These are phyloP conservation scores for Poliocrania exsul DNA, from an alignment of 2,797 vertebrate species.

Conservation along the genomic window DNA sequence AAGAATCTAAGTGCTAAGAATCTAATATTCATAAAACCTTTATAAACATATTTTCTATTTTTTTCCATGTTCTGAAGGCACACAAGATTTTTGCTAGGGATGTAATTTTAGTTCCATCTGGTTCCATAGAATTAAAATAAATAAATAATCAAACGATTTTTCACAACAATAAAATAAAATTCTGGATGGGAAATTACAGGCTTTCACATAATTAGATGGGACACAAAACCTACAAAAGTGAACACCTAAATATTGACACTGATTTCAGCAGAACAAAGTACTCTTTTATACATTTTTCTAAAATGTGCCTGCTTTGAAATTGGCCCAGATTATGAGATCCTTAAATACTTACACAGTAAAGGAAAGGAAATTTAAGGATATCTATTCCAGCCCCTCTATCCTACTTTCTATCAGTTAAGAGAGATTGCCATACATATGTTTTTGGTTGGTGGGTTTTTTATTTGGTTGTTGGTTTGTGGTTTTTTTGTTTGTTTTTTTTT, in stretches of 20 bases:
- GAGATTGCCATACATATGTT: neutral
- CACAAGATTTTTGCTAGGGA: neutral
- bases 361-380: neutral
- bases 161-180: neutral
- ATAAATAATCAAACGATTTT: neutral
- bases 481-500: too few relatives aligned
- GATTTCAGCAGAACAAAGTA: neutral
- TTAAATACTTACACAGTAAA: neutral
- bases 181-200: neutral
- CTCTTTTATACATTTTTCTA: neutral
- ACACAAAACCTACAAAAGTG: neutral
- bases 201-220: neutral
- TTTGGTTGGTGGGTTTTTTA: too few relatives aligned
- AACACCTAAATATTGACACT: neutral
- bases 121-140: neutral
- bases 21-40: neutral
- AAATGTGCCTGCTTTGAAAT: neutral
- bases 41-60: neutral
- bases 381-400: neutral
- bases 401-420: neutral
- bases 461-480: too few relatives aligned
- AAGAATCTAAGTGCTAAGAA: neutral
- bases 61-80: neutral
- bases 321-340: neutral
- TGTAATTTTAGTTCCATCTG: neutral